Percentiles rank a stretch among this genome's conserved stretches.
These are phyloP conservation scores for Luehdorfia chinensis DNA, from an alignment of 1,140 invertebrate species.

Conservation along the genomic window DNA sequence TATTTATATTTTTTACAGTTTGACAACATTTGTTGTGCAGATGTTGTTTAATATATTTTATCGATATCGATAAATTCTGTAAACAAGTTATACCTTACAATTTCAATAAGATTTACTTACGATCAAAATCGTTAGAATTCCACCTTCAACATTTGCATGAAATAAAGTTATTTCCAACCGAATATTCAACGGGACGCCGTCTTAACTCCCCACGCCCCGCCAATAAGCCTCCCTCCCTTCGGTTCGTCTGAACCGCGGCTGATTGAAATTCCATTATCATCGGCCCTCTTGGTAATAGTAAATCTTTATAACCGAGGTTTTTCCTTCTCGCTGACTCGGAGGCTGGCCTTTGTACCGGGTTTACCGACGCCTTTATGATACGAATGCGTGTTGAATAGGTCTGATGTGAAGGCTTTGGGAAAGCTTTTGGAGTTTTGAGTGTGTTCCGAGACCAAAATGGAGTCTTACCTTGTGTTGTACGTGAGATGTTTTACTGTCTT, in stretches of 20 bases:
- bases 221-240: neutral
- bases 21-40: too few relatives aligned
- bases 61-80: too few relatives aligned
- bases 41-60: too few relatives aligned
- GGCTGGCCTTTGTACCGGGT: conserved; percentile 43
- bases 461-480: too few relatives aligned
- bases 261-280: conserved; percentile 73
- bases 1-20: too few relatives aligned
- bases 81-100: too few relatives aligned
- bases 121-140: conserved; percentile 7
- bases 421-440: too few relatives aligned
- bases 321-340: conserved; percentile 41
- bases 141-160: conserved; percentile 9
- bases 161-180: conserved; percentile 15
- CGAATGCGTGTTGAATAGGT: conserved; percentile 34
- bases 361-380: conserved; percentile 35
- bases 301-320: conserved; percentile 43
- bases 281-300: conserved; percentile 43
- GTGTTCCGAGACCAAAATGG: too few relatives aligned
- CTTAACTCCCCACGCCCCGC: neutral
- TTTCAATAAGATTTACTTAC: too few relatives aligned
- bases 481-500: too few relatives aligned
- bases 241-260: conserved; percentile 30
- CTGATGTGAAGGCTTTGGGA: conserved; percentile 20
- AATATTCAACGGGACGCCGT: conserved; percentile 6